phyloP scores from a whole-genome alignment of 92 coral and sea anemone species.

The Pocillopora grandis region DNA sequence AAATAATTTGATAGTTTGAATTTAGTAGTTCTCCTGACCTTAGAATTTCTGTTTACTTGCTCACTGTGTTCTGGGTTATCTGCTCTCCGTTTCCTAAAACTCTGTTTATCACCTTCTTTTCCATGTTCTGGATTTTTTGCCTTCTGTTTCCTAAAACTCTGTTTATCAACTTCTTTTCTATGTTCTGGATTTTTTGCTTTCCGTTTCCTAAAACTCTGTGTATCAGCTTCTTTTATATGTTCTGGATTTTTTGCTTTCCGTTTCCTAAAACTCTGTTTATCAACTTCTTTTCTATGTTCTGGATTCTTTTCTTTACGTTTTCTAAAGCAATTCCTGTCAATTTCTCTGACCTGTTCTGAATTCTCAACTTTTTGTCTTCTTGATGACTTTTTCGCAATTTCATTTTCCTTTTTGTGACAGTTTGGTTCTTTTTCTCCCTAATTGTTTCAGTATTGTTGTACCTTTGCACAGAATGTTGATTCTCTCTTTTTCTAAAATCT shows the following conservation, averaged over 20 bases:
- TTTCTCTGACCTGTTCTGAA: not conserved
- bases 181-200: too few species aligned
- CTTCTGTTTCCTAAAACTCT: too few species aligned
- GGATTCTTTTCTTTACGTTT: conserved; percentile 14
- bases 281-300: not conserved
- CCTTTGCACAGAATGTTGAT: not conserved
- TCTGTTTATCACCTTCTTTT: too few species aligned
- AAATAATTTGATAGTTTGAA: not conserved
- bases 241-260: not conserved
- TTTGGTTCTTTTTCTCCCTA: conserved; percentile 6
- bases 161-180: too few species aligned
- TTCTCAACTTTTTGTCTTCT: not conserved
- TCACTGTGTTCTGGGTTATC: conserved; percentile 1
- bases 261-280: not conserved
- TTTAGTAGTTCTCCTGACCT: not conserved
- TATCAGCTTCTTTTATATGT: too few species aligned
- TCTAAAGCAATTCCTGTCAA: conserved; percentile 6
- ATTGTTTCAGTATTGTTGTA: conserved; percentile 17
- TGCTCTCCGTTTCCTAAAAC: not conserved
- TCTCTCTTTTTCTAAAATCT: not conserved
- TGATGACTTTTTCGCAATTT: not conserved
- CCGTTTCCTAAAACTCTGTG: too few species aligned
- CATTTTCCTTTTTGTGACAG: not conserved
- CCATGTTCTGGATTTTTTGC: too few species aligned
- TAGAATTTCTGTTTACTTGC: conserved; percentile 13